Evolutionary conservation across 2,888 invertebrate genomes (phyloP).

Genomic region (Xanthostigma xanthostigma): DNA sequence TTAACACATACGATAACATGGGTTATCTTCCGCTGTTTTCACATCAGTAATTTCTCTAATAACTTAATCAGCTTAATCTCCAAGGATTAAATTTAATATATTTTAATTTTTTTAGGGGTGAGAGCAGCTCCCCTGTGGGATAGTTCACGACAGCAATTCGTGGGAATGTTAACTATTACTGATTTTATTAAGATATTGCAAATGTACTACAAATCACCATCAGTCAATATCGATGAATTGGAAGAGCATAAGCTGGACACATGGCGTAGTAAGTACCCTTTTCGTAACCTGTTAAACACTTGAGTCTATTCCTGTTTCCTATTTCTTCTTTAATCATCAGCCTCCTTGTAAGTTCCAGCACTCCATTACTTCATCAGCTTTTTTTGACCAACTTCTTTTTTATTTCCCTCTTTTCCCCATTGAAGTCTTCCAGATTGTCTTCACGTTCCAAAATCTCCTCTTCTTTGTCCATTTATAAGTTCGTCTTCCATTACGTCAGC

Average conservation of each 20-base stretch:
- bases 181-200: constrained; percentile 97
- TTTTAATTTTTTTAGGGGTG: constrained; percentile 31
- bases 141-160: constrained; percentile 76
- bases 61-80: too few species aligned
- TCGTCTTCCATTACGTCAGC: too few species aligned
- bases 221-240: constrained; percentile 87
- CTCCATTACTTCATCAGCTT: background rate
- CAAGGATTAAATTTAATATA: too few species aligned
- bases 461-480: too few species aligned
- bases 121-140: constrained; percentile 98
- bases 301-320: background rate
- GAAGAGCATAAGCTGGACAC: constrained; percentile 95
- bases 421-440: too few species aligned
- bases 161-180: constrained; percentile 98
- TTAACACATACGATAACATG: too few species aligned
- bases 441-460: too few species aligned
- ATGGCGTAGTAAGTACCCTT: constrained; percentile 63
- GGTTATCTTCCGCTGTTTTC: too few species aligned
- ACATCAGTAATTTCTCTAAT: too few species aligned
- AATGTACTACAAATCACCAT: constrained; percentile 91
- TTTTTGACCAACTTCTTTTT: too few species aligned
- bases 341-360: background rate
- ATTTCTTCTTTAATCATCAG: background rate
- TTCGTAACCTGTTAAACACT: background rate
- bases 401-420: too few species aligned